Evolutionary conservation across 2,888 invertebrate species (phyloP).

Genomic region (Drosophila kanekoi): DNA sequence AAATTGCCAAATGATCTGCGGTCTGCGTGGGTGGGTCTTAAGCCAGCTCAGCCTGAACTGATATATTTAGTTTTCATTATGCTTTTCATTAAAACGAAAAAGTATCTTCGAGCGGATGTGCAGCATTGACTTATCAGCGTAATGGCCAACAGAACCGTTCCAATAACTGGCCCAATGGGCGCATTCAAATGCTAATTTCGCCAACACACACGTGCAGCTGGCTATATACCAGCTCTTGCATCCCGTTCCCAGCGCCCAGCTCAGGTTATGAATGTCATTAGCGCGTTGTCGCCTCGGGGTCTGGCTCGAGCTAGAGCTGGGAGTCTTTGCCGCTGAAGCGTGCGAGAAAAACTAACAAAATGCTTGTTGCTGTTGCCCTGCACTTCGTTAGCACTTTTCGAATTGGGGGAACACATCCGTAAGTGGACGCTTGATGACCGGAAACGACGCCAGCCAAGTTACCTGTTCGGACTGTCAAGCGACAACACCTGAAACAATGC

Average conservation of each 20-base stretch:
- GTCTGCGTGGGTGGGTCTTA: slow-evolving; percentile 58
- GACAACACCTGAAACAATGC: slow-evolving; percentile 51
- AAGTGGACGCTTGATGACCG: slow-evolving; percentile 78
- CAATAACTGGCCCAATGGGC: slow-evolving; percentile 46
- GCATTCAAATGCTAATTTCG: slow-evolving; percentile 71
- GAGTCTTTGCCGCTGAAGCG: slow-evolving; percentile 52
- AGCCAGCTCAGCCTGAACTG: too few species aligned
- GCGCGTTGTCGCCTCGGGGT: slow-evolving; percentile 68
- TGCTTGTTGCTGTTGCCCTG: slow-evolving; percentile 29
- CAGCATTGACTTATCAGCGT: slow-evolving; percentile 36
- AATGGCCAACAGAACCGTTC: slow-evolving; percentile 50
- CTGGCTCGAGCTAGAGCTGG: slow-evolving; percentile 38
- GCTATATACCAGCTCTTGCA: not conserved
- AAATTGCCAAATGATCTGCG: slow-evolving; percentile 62
- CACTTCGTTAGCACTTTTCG: slow-evolving; percentile 49
- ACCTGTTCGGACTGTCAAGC: slow-evolving; percentile 55
- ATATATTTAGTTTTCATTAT: slow-evolving; percentile 9
- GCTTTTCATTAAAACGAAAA: slow-evolving; percentile 29
- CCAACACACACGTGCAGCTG: slow-evolving; percentile 22
- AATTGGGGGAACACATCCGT: slow-evolving; percentile 60
- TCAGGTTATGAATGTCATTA: slow-evolving; percentile 70
- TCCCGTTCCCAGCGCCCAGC: slow-evolving; percentile 31
- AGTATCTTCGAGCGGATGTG: slow-evolving; percentile 39
- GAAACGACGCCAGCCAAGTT: slow-evolving; percentile 70
- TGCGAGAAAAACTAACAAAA: slow-evolving; percentile 64